phyloP scores from a whole-genome alignment of 2,113 vertebrate species.

The Calyptomena viridis region DNA sequence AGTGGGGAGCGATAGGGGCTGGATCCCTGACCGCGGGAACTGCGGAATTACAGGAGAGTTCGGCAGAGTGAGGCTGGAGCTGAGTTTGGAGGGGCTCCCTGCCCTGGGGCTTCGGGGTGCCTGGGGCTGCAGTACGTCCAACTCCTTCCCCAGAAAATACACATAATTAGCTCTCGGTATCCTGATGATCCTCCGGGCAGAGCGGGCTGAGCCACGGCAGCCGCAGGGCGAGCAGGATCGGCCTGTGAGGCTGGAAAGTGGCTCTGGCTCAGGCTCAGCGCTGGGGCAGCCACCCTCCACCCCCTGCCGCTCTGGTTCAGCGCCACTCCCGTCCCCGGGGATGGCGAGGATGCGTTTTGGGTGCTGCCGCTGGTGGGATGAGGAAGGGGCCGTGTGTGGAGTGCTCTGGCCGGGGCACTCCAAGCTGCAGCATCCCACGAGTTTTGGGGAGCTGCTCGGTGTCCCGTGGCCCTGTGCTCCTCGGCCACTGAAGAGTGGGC shows the following conservation, averaged over 20 bases:
- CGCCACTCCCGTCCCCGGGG: neutral
- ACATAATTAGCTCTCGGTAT: neutral
- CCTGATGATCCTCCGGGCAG: neutral
- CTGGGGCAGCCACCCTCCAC: neutral
- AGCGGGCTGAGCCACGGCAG: rapidly evolving
- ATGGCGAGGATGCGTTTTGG: rapidly evolving
- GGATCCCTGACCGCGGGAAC: neutral
- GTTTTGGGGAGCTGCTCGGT: neutral
- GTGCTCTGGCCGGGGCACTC: neutral
- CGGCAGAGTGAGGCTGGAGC: neutral
- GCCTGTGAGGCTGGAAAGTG: neutral
- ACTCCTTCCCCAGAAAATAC: neutral
- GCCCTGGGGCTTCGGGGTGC: neutral
- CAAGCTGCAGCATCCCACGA: neutral
- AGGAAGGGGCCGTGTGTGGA: neutral
- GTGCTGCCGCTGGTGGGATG: neutral
- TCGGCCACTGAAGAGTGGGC: rapidly evolving
- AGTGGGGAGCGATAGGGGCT: neutral
- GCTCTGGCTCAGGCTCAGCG: neutral
- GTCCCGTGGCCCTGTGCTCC: rapidly evolving
- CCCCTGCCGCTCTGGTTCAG: neutral
- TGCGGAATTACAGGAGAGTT: neutral
- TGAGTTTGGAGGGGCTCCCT: neutral
- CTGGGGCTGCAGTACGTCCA: rapidly evolving
- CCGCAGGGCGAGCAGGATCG: neutral